Percentiles rank a stretch among this genome's conserved stretches.
phyloP scores from a whole-genome alignment of 2,888 invertebrate genomes.

The Phortica okadai region DNA sequence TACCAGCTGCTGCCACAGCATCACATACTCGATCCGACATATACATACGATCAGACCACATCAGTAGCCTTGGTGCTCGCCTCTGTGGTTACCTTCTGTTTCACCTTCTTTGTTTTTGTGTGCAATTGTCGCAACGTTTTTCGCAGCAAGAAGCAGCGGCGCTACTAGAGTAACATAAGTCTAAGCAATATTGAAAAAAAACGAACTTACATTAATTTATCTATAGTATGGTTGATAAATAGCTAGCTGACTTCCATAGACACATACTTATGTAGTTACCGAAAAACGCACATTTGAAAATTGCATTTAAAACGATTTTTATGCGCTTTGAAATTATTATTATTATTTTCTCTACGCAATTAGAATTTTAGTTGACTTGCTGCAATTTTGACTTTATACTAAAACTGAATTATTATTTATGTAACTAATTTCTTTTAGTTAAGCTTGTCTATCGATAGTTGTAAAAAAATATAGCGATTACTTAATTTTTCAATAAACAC shows the following conservation, averaged over 20 bases:
- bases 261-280: conserved; percentile 30
- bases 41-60: conserved; percentile 78
- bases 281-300: conserved; percentile 46
- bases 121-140: conserved; percentile 77
- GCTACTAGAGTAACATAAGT: conserved; percentile 42
- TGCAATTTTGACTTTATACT: conserved; percentile 25
- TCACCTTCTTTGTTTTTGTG: conserved; percentile 81
- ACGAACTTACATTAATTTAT: not conserved
- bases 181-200: not conserved
- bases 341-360: conserved; percentile 10
- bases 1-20: conserved; percentile 78
- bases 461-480: conserved; percentile 8
- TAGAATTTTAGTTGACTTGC: conserved; percentile 30
- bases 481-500: conserved; percentile 14
- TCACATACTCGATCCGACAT: conserved; percentile 78
- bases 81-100: conserved; percentile 80
- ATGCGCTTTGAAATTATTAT: conserved; percentile 8
- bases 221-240: not conserved
- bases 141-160: conserved; percentile 62
- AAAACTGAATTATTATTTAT: conserved; percentile 7
- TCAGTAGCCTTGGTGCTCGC: conserved; percentile 81
- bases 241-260: conserved; percentile 47
- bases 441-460: not conserved
- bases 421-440: conserved; percentile 14
- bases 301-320: conserved; percentile 47